Base-by-base conservation (phyloP, 1,140 invertebrate species). In the Temnothorax nylanderi region DNA sequence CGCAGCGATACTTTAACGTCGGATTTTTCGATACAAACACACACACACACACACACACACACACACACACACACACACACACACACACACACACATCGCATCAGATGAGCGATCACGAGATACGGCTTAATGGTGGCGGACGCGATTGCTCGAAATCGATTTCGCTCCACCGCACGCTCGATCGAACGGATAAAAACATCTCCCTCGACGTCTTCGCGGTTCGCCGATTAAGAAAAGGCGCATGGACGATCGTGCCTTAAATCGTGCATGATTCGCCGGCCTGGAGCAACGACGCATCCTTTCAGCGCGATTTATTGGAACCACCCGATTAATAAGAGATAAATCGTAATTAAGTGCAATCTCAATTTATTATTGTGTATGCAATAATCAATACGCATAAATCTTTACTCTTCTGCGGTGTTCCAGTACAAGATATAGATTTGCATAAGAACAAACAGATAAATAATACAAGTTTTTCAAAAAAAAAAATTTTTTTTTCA, bases 141-240 rank as follows among this genome's bases (percentile, higher is more conserved):
- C 54, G 80, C 26, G 56, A 74, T 85, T 85, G 49, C 82, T 77
- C 74, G 74, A 67, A 78, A 78, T 85, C 82, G 71, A 78, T 85
- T 78, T 86, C 64, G 76, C 51, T 81, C n/a, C 85, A 47, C 8
- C 64, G 51, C 47, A 69, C 44, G 65, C 32, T 56, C 49, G 75
- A 81, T 80, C 64, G 64, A 62, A 44, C 60, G 82, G 85, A 85
- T 85, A 84, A 85, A 72, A 85, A 72, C 69, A 71, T 85, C 86
- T 72, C 54, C 56, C 56, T 85, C 86, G 47, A 74, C 65, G 44
- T 85, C 26, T 87, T 84, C 78, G 65, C 74, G 67, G 85, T 87
- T 74, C 86, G 76, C 37, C 85, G 85, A 86, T 86, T 86, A 82
- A 86, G 85, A 86, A 78, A 69, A 86, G 49, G 32, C 51, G 44